Conservation (phyloP, 2,113 vertebrate genomes). For the Piprites chloris region DNA sequence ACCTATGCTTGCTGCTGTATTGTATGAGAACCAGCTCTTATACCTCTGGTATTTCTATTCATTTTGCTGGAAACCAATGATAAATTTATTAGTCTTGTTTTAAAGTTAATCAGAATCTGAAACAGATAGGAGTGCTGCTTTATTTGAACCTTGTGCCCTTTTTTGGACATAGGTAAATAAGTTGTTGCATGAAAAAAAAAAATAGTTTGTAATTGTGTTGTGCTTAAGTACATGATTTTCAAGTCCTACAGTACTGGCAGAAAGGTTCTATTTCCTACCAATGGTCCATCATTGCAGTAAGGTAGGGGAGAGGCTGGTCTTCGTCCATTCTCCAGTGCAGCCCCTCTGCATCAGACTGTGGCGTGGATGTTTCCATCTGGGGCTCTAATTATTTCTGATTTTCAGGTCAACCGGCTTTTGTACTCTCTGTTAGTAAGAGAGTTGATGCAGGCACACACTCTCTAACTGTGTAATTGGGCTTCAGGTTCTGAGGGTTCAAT, state of each 20-base stretch:
- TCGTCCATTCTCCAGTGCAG: not conserved
- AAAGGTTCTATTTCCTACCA: not conserved
- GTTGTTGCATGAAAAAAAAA: not conserved
- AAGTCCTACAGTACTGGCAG: not conserved
- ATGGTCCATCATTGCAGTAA: not conserved
- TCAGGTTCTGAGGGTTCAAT: constrained; percentile 25
- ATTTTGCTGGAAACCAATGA: not conserved
- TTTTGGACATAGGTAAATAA: not conserved
- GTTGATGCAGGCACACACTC: not conserved
- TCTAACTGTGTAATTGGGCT: not conserved
- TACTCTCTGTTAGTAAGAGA: not conserved
- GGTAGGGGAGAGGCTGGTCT: not conserved
- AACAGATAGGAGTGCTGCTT: not conserved
- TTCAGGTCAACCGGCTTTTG: not conserved
- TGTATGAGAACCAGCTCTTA: not conserved
- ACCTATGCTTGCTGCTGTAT: not conserved
- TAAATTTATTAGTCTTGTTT: not conserved
- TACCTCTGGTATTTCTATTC: not conserved
- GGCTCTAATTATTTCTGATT: not conserved
- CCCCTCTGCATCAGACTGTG: not conserved
- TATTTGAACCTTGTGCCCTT: not conserved
- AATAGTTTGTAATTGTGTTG: not conserved
- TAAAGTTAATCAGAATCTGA: not conserved
- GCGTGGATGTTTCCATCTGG: not conserved
- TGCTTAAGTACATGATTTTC: not conserved